Percentiles rank a stretch among this genome's conserved stretches.
These are phyloP conservation scores for Hapalemur alaotrensis DNA, from an alignment of 2,797 vertebrate genomes.

Conservation along the genomic window DNA sequence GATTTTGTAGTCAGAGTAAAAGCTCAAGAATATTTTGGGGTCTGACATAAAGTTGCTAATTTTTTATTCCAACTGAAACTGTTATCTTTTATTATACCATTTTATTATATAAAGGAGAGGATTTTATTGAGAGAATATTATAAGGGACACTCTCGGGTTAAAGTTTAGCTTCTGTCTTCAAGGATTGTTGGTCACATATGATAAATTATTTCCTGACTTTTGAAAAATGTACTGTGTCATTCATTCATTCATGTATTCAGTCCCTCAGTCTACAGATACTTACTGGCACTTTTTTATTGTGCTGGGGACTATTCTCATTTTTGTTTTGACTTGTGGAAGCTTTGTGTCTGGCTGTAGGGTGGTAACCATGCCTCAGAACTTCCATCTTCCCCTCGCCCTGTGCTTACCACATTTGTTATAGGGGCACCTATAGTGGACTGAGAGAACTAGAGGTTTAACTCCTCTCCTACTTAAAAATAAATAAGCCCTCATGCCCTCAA, in stretches of 20 bases:
- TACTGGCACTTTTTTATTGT: not conserved
- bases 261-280: not conserved
- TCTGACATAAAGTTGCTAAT: not conserved
- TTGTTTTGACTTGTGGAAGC: not conserved
- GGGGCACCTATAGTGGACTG: not conserved
- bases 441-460: not conserved
- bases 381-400: accelerated
- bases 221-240: not conserved
- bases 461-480: not conserved
- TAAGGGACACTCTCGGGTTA: not conserved
- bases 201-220: not conserved
- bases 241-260: not conserved
- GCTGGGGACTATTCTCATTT: not conserved
- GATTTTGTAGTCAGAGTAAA: not conserved
- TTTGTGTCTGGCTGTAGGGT: not conserved
- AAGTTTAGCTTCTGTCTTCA: not conserved
- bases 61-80: not conserved
- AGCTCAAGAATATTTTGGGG: not conserved
- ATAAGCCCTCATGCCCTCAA: not conserved
- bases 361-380: not conserved
- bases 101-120: not conserved
- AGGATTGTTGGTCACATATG: not conserved
- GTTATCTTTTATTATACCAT: not conserved
- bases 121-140: not conserved
- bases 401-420: not conserved